phyloP scores from a whole-genome alignment of 1,140 invertebrate genomes.

The Cephus cinctus region DNA sequence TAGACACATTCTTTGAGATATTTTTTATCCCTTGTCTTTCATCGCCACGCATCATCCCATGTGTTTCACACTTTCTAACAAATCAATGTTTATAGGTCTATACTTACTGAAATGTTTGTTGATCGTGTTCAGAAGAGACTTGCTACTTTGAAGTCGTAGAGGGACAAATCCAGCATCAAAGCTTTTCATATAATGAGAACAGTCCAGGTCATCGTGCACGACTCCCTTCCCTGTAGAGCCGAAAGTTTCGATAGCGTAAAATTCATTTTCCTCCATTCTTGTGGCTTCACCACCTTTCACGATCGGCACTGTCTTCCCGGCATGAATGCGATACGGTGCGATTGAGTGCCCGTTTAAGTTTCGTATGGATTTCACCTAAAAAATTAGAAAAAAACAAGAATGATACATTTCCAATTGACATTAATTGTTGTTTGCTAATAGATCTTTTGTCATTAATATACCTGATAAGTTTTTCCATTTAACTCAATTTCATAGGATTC shows the following conservation, averaged over 20 bases:
- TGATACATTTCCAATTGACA: conserved; percentile 1
- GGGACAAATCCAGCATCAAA: conserved; percentile 93
- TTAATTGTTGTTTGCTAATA: background rate
- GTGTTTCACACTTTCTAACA: too few species aligned
- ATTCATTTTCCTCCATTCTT: conserved; percentile 98
- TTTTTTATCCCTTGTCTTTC: too few species aligned
- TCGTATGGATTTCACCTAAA: conserved; percentile 88
- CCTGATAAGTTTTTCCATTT: conserved; percentile 93
- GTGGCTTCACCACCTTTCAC: conserved; percentile 98
- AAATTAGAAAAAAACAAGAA: conserved; percentile 5
- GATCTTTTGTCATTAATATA: conserved; percentile 37
- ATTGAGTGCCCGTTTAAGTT: conserved; percentile 99
- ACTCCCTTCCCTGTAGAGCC: conserved; percentile 96
- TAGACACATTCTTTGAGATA: background rate
- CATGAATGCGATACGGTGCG: conserved; percentile 95
- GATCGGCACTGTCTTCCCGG: conserved; percentile 99
- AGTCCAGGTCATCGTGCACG: conserved; percentile 99
- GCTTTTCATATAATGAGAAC: conserved; percentile 99
- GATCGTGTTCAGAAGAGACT: conserved; percentile 90
- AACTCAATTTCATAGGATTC: conserved; percentile 98
- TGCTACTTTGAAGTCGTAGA: conserved; percentile 87
- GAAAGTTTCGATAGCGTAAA: conserved; percentile 99
- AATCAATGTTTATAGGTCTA: too few species aligned
- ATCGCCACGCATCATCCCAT: too few species aligned
- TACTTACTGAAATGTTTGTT: conserved; percentile 88